A percentile compares a stretch with the other conserved stretches of the same genome.
Conservation (phyloP, 2,113 vertebrate species). For the Pontoporia blainvillei region DNA sequence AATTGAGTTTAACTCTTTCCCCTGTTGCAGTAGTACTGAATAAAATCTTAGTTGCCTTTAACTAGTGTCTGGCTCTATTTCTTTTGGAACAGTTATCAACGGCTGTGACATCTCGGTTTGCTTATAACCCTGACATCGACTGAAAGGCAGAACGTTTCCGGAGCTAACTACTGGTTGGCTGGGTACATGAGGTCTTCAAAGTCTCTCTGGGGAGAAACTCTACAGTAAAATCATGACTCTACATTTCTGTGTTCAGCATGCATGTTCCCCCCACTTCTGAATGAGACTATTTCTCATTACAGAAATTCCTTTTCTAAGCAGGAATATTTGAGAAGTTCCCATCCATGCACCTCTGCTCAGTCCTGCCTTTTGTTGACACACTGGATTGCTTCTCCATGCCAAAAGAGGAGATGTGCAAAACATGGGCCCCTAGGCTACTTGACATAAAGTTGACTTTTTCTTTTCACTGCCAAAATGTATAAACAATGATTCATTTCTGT, state of each 20-base stretch:
- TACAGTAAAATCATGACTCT: fast-evolving
- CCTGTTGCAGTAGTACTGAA: too few species aligned
- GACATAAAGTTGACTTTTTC: background rate
- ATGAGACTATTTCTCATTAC: background rate
- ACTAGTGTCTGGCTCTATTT: background rate
- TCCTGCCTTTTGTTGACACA: background rate
- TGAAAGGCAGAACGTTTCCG: too few species aligned
- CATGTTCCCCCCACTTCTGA: background rate
- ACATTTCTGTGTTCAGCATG: background rate
- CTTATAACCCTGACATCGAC: background rate
- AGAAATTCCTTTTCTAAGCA: background rate
- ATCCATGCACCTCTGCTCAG: background rate
- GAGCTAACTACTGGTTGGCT: background rate
- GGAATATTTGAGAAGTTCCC: background rate
- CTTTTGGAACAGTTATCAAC: background rate
- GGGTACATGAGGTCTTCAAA: background rate
- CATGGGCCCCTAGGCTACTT: too few species aligned
- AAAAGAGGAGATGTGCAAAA: background rate
- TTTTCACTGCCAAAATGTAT: background rate
- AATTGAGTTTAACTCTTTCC: background rate
- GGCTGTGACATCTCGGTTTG: background rate
- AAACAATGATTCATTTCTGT: background rate
- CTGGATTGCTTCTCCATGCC: background rate
- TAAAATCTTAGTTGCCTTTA: background rate
- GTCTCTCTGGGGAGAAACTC: background rate